Base-by-base conservation (phyloP, 2,888 invertebrate species). In the Campoplex nolae region DNA sequence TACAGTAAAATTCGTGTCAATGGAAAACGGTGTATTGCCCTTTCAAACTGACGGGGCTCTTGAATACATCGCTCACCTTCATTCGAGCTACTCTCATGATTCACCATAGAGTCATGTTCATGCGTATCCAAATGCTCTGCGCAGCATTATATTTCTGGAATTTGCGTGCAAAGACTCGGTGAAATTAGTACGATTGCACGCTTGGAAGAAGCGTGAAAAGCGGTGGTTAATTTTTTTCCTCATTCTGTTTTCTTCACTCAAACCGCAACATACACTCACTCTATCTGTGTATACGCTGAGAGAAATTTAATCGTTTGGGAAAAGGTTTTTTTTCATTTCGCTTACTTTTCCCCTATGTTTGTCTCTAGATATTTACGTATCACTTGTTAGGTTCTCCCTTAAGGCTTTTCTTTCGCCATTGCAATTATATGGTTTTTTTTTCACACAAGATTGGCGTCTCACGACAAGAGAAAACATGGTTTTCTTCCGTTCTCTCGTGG, bases 1-100 rank as follows among this genome's bases (percentile, higher is more conserved):
- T 90, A 92, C 89, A 91, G 91, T 88, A 87, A 88, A 85, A 88
- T 89, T 87, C 88, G 90, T 89, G 76, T 84, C 88, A 87, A 87
- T 87, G 90, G 88, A 88, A 89, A 91, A 88, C 90, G 88, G 85
- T 89, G 90, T 90, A 90, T 91, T 70, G 77, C 83, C 83, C 79
- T 79, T 85, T 85, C 79, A 80, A 87, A 80, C 73, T 73, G 76
- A 54, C 42, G 71, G 77, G 42, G 11, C 51, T 42, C 76, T 83
- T 76, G 68, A 70, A 71, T 83, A 56, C 38, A 83, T 58, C 35
- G 75, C 58, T 56, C 54, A n/a, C 18, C 73, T 76, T 78, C 70
- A 79, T 75, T 70, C 62, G 18, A 51, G 48, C 35, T 35, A 45
- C 54, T 54, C 75, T 62, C 68, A 35, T 81, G 81, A 68, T 82